Evolutionary conservation across 2,797 vertebrate species (phyloP).

Genomic region (Melanitta fusca): DNA sequence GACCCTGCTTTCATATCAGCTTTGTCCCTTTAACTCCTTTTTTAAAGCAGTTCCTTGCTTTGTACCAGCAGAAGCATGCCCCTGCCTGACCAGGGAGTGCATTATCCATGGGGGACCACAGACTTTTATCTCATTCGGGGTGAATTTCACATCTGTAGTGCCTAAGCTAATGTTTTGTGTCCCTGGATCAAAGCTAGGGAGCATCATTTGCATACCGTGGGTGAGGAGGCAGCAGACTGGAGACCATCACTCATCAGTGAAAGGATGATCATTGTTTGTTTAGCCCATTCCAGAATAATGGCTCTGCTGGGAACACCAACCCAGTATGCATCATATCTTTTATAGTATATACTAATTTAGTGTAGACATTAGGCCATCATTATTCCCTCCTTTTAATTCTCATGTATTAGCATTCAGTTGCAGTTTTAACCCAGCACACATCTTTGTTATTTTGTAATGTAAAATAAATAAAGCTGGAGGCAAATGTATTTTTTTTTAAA

Average conservation of each 20-base stretch:
- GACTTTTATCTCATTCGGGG: background rate
- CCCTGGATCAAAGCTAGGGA: slow-evolving; percentile 11
- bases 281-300: slow-evolving; percentile 57
- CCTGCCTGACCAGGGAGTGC: background rate
- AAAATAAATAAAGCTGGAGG: slow-evolving; percentile 66
- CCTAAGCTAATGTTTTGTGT: background rate
- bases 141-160: background rate
- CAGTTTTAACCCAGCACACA: background rate
- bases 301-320: slow-evolving; percentile 36
- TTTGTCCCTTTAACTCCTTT: background rate
- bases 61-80: background rate
- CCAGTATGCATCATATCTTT: slow-evolving; percentile 56
- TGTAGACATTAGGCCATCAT: slow-evolving; percentile 1
- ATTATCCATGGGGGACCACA: background rate
- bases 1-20: background rate
- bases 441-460: slow-evolving; percentile 49
- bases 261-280: slow-evolving; percentile 49
- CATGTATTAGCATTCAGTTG: slow-evolving; percentile 51
- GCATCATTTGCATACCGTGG: slow-evolving; percentile 9
- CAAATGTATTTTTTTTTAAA: background rate
- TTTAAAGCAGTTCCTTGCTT: background rate
- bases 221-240: slow-evolving; percentile 47
- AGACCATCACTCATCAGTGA: slow-evolving; percentile 45
- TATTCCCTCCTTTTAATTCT: slow-evolving; percentile 51
- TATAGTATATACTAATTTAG: slow-evolving; percentile 49